Percentiles rank a stretch among this genome's conserved stretches.
Evolutionary conservation across 2,113 vertebrate species (phyloP).

Genomic region (Dissostichus mawsoni): DNA sequence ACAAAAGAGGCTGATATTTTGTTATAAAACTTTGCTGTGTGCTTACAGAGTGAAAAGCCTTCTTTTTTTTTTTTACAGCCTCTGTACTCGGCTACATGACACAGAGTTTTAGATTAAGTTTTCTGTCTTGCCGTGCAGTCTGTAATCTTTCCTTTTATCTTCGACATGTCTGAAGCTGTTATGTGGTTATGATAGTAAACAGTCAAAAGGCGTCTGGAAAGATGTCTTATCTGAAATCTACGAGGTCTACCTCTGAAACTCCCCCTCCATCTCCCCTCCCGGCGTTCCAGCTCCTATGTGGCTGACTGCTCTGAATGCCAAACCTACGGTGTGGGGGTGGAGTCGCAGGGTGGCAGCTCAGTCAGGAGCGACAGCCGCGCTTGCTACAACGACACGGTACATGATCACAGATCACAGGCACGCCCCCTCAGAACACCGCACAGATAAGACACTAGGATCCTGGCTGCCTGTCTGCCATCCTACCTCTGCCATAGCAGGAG

Average conservation of each 20-base stretch:
- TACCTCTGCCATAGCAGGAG: constrained; percentile 67
- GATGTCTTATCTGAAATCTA: constrained; percentile 80
- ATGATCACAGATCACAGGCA: constrained; percentile 80
- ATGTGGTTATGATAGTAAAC: constrained; percentile 82
- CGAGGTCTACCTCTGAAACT: constrained; percentile 71
- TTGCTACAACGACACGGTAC: constrained; percentile 78
- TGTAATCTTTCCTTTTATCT: constrained; percentile 80
- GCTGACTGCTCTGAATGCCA: constrained; percentile 67
- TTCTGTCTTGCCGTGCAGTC: constrained; percentile 62
- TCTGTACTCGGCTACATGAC: constrained; percentile 49
- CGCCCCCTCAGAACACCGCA: constrained; percentile 80
- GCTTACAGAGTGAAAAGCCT: constrained; percentile 45
- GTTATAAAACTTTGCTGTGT: constrained; percentile 44
- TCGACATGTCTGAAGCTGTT: constrained; percentile 79
- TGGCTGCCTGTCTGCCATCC: constrained; percentile 67
- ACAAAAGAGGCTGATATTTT: constrained; percentile 52
- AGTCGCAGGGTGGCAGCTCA: constrained; percentile 73
- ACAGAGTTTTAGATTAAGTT: constrained; percentile 69
- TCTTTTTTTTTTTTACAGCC: constrained; percentile 26
- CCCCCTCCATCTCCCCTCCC: constrained; percentile 52
- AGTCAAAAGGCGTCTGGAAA: constrained; percentile 77
- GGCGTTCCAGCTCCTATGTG: constrained; percentile 56
- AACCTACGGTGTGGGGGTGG: constrained; percentile 68
- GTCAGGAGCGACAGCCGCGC: constrained; percentile 76
- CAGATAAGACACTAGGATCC: constrained; percentile 76